Conservation (phyloP, 2,888 invertebrate species). For the Troides helena region DNA sequence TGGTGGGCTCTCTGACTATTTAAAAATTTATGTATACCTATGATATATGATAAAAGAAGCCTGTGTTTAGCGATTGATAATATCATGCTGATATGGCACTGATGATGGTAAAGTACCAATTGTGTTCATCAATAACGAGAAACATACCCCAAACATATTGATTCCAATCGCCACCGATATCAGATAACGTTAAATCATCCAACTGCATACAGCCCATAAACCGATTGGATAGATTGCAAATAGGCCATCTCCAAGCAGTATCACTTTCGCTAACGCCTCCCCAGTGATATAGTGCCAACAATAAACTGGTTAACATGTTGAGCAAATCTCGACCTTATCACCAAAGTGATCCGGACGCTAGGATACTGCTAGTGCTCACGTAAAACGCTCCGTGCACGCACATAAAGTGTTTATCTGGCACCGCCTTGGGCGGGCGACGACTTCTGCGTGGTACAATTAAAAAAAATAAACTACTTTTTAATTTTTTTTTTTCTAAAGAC, state of each 20-base stretch:
- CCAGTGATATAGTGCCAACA: slow-evolving; percentile 16
- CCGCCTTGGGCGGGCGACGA: slow-evolving; percentile 61
- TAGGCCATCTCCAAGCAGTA: slow-evolving; percentile 19
- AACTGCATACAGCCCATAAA: slow-evolving; percentile 6
- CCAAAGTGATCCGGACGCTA: slow-evolving; percentile 45
- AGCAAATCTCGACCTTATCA: slow-evolving; percentile 45
- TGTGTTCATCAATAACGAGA: not conserved
- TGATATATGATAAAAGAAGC: not conserved
- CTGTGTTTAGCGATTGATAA: not conserved
- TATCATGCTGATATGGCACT: not conserved
- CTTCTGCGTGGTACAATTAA: slow-evolving; percentile 34
- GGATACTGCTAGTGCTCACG: slow-evolving; percentile 63
- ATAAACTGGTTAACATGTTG: slow-evolving; percentile 32
- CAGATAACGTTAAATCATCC: slow-evolving; percentile 8
- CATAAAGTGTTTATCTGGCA: slow-evolving; percentile 70
- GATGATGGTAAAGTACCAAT: not conserved
- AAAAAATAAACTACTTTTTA: slow-evolving; percentile 22
- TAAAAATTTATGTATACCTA: too few species aligned
- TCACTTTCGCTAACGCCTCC: slow-evolving; percentile 27
- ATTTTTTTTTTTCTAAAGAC: too few species aligned
- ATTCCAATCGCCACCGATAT: slow-evolving; percentile 1
- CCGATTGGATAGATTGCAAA: slow-evolving; percentile 16
- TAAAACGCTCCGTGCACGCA: slow-evolving; percentile 58
- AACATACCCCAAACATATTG: not conserved
- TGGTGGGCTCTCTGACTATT: too few species aligned